Conservation (phyloP, 1,140 invertebrate genomes). For the Lepidurus arcticus region DNA sequence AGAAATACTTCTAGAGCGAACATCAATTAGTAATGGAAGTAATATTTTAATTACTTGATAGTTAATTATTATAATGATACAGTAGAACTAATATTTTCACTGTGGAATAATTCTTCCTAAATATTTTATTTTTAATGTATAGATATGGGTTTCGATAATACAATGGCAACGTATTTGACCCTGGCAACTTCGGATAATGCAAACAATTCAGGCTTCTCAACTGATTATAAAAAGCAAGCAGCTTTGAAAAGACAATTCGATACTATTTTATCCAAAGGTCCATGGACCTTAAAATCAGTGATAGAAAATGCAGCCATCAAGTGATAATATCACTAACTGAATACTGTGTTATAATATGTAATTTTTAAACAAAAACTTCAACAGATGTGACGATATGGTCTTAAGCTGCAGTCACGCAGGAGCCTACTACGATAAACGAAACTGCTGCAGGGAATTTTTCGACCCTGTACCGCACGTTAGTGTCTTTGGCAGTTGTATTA, state of each 20-base stretch:
- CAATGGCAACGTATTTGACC: conserved; percentile 29
- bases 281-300: conserved; percentile 1
- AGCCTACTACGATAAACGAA: background rate
- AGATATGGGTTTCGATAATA: conserved; percentile 30
- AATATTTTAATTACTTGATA: background rate
- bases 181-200: conserved; percentile 23
- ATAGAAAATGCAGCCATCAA: conserved; percentile 25
- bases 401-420: conserved; percentile 17
- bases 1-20: too few relatives aligned
- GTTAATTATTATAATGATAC: background rate
- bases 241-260: background rate
- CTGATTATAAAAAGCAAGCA: background rate
- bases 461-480: background rate
- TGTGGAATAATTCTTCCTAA: too few relatives aligned
- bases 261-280: background rate
- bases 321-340: background rate
- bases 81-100: too few relatives aligned
- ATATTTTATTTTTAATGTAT: too few relatives aligned
- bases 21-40: too few relatives aligned
- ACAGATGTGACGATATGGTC: conserved; percentile 26
- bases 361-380: background rate
- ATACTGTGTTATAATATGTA: background rate
- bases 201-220: background rate
- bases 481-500: background rate
- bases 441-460: conserved; percentile 28